phyloP scores from a whole-genome alignment of 2,797 vertebrate genomes.

The Alectoris magna region DNA sequence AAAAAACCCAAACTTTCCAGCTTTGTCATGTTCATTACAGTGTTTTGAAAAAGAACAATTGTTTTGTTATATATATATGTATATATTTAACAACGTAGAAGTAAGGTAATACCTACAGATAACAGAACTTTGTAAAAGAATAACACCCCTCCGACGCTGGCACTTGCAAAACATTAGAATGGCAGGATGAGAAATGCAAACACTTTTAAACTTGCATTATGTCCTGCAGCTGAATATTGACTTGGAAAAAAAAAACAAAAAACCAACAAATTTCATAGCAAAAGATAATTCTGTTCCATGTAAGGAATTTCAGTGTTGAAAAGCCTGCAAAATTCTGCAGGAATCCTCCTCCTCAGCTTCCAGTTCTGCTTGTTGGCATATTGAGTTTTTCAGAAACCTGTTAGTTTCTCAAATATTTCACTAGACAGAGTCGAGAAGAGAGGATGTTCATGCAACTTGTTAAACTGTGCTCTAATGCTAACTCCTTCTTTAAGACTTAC shows the following conservation, averaged over 20 bases:
- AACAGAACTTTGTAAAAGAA: not conserved
- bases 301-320: not conserved
- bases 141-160: not conserved
- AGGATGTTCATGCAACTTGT: not conserved
- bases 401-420: not conserved
- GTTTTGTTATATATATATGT: too few relatives aligned
- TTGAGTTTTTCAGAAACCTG: not conserved
- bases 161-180: not conserved
- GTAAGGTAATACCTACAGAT: not conserved
- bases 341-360: not conserved
- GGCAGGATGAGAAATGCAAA: not conserved
- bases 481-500: not conserved
- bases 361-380: not conserved
- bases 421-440: not conserved
- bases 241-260: not conserved
- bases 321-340: not conserved
- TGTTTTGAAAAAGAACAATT: not conserved
- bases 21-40: not conserved
- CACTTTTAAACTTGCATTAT: not conserved
- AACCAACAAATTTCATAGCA: not conserved
- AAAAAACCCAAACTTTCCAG: rapidly evolving
- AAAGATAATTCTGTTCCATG: not conserved
- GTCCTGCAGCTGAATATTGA: not conserved
- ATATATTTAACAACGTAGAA: not conserved
- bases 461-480: not conserved